Percentiles rank a stretch among this genome's conserved stretches.
Evolutionary conservation across 1,140 invertebrate genomes (phyloP).

Genomic region (Caenorhabditis inopinata): DNA sequence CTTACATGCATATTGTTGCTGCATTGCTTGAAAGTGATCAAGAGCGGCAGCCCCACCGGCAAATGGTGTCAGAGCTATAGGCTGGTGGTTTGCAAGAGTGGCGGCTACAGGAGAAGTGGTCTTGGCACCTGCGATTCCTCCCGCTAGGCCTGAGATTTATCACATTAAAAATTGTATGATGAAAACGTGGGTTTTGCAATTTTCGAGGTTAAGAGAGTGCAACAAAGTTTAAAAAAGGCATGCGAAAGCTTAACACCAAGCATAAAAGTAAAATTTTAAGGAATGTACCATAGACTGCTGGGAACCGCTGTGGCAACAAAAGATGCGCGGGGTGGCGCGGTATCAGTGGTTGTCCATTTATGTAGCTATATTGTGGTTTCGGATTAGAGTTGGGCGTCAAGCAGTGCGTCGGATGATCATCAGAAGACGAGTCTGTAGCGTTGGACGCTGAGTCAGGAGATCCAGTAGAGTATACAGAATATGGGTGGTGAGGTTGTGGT

Average conservation of each 20-base stretch:
- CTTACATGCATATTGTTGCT: slow-evolving; percentile 7
- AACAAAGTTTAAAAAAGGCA: no score
- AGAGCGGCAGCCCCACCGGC: background rate
- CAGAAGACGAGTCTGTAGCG: background rate
- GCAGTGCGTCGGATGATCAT: background rate
- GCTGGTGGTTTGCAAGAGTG: background rate
- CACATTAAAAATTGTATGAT: no score
- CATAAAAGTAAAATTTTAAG: no score
- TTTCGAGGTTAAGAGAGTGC: no score
- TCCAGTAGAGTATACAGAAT: background rate
- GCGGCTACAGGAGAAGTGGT: background rate
- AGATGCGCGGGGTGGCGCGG: background rate
- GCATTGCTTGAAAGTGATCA: background rate
- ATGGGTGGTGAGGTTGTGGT: background rate
- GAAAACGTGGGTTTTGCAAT: no score
- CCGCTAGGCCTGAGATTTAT: background rate
- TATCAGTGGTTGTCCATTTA: background rate
- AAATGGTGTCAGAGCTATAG: background rate
- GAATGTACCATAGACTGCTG: no score
- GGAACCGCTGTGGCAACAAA: no score
- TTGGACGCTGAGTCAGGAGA: background rate
- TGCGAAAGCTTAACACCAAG: no score
- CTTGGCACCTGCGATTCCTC: background rate
- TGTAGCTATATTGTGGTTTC: background rate
- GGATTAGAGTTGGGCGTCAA: background rate